These are phyloP conservation scores for Sigmodon hispidus DNA, from an alignment of 2,113 vertebrate species.

Conservation along the genomic window DNA sequence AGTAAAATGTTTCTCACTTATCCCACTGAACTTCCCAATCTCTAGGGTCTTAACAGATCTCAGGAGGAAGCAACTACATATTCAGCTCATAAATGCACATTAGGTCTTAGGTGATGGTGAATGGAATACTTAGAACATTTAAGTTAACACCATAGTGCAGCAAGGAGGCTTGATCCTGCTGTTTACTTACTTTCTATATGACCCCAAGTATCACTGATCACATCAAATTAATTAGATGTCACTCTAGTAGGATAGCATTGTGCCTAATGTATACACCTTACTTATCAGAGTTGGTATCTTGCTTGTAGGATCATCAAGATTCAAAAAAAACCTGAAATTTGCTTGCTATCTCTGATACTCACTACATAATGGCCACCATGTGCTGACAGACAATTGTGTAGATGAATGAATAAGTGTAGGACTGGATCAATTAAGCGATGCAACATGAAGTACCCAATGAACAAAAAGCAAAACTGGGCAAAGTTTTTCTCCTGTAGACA, in stretches of 20 bases:
- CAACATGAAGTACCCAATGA: rapidly evolving
- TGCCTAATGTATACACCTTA: not conserved
- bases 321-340: not conserved
- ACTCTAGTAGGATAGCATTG: not conserved
- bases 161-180: not conserved
- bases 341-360: not conserved
- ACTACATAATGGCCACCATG: not conserved
- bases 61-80: not conserved
- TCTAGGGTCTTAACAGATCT: not conserved
- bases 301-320: not conserved
- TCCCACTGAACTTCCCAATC: not conserved
- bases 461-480: not conserved
- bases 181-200: not conserved
- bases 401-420: not conserved
- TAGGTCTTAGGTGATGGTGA: not conserved
- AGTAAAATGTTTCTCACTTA: not conserved
- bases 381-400: rapidly evolving
- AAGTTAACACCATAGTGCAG: not conserved
- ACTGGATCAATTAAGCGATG: not conserved
- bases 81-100: not conserved
- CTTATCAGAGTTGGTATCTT: not conserved
- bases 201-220: not conserved
- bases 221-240: not conserved
- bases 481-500: not conserved
- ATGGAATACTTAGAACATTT: not conserved